Evolutionary conservation across 2,888 invertebrate genomes (phyloP), one percentile per base, ranked within the genome.

Genomic region (Drosophila trichaetosa): DNA sequence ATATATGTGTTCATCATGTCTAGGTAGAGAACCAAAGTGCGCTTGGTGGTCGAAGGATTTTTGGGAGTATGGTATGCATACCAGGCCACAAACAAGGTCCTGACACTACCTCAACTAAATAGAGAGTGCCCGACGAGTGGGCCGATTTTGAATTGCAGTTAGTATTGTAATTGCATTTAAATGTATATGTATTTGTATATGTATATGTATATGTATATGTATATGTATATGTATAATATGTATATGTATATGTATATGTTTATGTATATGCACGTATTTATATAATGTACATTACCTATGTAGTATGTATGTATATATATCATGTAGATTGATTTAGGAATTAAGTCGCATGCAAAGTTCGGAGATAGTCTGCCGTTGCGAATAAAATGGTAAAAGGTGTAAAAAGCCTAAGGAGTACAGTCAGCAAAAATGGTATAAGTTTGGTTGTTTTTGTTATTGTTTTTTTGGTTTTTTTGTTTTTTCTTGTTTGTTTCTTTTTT

Each of bases 331-430:
- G 63, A 52, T 68, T 70, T 72, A 65, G 69, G 76, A 65, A 65
- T 63, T 70, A 76, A 82, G 53, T 77, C 72, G 85, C 87, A 87
- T 87, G 79, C 82, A 76, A 79, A 79, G 65, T 53, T 59, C 46
- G 51, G 49, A 75, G 79, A 72, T 73, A 80, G 69, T 86, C 65
- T 86, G 83, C 69, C 69, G 56, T 84, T 77, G 79, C 84, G 75
- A 82, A 73, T 82, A 73, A 80, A 72, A 66, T 79, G 88, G 77
- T 84, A 90, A 90, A 84, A 90, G 91, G 91, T 91, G 91, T 91
- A 91, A 91, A 91, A 92, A 91, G 92, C 91, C 91, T 91, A 91
- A 91, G 89, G 91, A 92, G 85, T 91, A 91, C 87, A 92, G 91
- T 91, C 92, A 92, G 92, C 91, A 91, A 91, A 90, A 91, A 89